Conservation (phyloP, 2,888 invertebrate species). For the Zygogramma bicolorata region DNA sequence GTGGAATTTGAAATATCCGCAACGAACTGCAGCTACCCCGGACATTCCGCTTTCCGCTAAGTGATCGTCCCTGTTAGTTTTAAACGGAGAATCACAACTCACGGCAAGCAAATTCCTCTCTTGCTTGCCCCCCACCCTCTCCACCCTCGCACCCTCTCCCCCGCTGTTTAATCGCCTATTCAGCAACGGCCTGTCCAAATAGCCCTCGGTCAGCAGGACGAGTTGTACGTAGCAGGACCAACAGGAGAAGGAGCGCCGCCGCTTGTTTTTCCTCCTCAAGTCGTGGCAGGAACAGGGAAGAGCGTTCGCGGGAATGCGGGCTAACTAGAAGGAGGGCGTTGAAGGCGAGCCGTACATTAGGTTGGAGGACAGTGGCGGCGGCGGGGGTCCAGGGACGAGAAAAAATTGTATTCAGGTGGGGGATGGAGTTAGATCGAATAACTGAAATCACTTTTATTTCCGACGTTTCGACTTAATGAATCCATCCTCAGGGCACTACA, state of each 20-base stretch:
- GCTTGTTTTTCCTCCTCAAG: slow-evolving; percentile 37
- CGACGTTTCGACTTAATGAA: no score
- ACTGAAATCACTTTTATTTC: no score
- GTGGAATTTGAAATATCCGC: no score
- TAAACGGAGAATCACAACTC: slow-evolving; percentile 40
- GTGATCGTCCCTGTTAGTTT: slow-evolving; percentile 46
- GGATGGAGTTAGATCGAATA: no score
- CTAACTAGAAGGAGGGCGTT: slow-evolving; percentile 52
- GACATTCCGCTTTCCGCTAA: slow-evolving; percentile 23
- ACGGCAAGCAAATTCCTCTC: not conserved
- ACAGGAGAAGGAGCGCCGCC: slow-evolving; percentile 30
- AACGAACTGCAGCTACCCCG: no score
- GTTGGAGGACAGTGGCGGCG: slow-evolving; percentile 59
- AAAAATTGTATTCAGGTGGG: no score
- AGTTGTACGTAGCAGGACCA: slow-evolving; percentile 37
- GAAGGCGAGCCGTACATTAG: slow-evolving; percentile 64
- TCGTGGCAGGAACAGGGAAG: slow-evolving; percentile 42
- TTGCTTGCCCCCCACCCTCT: no score
- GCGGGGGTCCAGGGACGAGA: not conserved
- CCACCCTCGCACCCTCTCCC: slow-evolving; percentile 17
- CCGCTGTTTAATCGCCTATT: slow-evolving; percentile 58
- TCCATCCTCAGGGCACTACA: no score
- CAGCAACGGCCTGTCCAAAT: slow-evolving; percentile 60
- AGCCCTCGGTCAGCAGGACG: slow-evolving; percentile 58
- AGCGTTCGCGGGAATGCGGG: slow-evolving; percentile 53